Percentiles rank a stretch among this genome's conserved stretches.
Conservation (phyloP, 2,113 vertebrate genomes). For the Boleophthalmus pectinirostris region DNA sequence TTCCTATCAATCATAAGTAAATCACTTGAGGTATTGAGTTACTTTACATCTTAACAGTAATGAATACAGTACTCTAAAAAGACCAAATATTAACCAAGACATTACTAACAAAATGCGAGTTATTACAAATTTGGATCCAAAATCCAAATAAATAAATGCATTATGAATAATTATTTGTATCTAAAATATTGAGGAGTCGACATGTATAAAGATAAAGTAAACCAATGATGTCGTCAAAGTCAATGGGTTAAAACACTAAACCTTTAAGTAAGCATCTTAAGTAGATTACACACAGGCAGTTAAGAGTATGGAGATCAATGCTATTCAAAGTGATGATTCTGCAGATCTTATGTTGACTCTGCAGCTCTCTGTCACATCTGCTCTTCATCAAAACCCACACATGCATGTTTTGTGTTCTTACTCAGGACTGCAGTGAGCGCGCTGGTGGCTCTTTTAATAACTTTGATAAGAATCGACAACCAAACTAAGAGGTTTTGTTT, state of each 20-base stretch:
- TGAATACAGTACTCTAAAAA: no score
- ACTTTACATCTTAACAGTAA: no score
- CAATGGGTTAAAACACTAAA: background rate
- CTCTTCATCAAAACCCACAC: constrained; percentile 16
- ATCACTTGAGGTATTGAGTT: no score
- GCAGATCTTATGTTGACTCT: constrained; percentile 27
- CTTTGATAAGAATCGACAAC: background rate
- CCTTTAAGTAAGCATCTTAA: background rate
- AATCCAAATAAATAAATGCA: background rate
- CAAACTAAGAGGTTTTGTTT: constrained; percentile 3
- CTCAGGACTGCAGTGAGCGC: constrained; percentile 23
- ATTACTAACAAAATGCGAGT: no score
- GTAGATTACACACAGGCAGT: background rate
- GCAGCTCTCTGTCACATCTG: constrained; percentile 50
- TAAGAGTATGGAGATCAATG: background rate
- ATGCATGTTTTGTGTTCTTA: constrained; percentile 30
- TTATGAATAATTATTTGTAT: background rate
- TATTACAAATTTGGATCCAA: no score
- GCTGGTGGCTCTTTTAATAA: constrained; percentile 12
- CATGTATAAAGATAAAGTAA: background rate
- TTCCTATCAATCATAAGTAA: no score
- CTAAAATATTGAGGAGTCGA: background rate
- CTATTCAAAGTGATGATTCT: background rate
- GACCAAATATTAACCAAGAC: no score
- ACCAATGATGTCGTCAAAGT: background rate